Base-by-base conservation (phyloP, 1,140 invertebrate genomes). In the Stegodyphus mimosarum region DNA sequence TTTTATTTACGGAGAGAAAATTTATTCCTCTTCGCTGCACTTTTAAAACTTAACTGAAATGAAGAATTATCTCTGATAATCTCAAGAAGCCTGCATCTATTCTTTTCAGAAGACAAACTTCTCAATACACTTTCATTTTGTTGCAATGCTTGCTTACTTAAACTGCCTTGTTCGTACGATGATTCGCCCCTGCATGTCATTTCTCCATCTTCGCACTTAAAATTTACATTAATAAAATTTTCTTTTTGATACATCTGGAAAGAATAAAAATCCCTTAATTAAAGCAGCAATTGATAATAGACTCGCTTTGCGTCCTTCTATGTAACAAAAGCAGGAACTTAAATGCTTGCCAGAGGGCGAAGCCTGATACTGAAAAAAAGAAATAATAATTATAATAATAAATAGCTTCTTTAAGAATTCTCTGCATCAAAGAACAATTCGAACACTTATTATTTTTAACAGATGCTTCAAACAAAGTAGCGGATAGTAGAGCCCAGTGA, bases 201-300 rank as follows among this genome's bases (percentile, higher is more conserved):
- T 33, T 33, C 33, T 33, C 3, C 33, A 33, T 33, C 33, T 33
- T 33, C 33, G 33, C 3, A 33, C 33, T 33, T 33, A 3, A 33
- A 33, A 33, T 33, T 33, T 33, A 33, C 33, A 33, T 33, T 33
- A 33, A 33, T 1, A 33, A 33, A 33, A 9, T 60, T 60, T 60
- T 15, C 55, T 60, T 60, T 60, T 9, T 60, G 9, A 15, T 60
- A 60, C 15, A 60, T 9, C 55, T 60, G 15, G 55, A 11, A 15
- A 60, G 15, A 15, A 60, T 60, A 60, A 77, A 66, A 66, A 66
- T n/a, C 60, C 51, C 60, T 18, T 77, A 77, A 77, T 77, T 77
- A 77, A 66, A 51, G 55, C 63, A 66, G 64, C 74, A 77, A 66
- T 77, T 77, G 74, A 66, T 77, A 77, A 77, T 64, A 55, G 74